Evolutionary conservation across 64 coral and sea anemone species (phyloP).

Genomic region (Montipora sp.): DNA sequence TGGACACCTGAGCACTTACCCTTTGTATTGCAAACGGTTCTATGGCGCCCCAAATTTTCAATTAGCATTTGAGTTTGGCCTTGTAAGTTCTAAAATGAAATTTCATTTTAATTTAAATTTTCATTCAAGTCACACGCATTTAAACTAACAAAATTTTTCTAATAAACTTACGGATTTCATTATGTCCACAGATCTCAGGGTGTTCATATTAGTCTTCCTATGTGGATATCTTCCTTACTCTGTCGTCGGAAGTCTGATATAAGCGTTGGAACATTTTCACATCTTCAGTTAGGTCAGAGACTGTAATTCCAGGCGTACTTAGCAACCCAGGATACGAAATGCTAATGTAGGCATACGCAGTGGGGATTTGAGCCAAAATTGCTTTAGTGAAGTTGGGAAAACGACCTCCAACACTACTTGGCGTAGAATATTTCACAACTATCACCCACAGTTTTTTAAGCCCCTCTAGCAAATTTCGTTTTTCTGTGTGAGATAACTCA

Average conservation of each 20-base stretch:
- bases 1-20: too few species aligned
- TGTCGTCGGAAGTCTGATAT: not conserved
- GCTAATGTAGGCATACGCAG: slow-evolving; percentile 51
- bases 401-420: slow-evolving; percentile 53
- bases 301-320: not conserved
- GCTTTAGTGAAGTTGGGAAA: slow-evolving; percentile 33
- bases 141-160: too few species aligned
- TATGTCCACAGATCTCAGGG: slow-evolving; percentile 38
- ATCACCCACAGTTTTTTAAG: slow-evolving; percentile 27
- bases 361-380: not conserved
- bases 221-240: not conserved
- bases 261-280: slow-evolving; percentile 42
- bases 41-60: too few species aligned
- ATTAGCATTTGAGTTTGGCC: too few species aligned
- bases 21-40: too few species aligned
- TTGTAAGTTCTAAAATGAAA: too few species aligned
- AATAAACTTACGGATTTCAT: slow-evolving; percentile 8
- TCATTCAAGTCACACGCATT: too few species aligned
- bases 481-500: not conserved
- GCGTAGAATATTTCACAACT: slow-evolving; percentile 62
- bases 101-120: too few species aligned
- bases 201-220: slow-evolving; percentile 23
- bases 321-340: not conserved
- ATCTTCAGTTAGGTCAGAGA: not conserved
- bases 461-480: slow-evolving; percentile 1